Conservation (phyloP, 1,140 invertebrate genomes). For the Drosophila micromelanica region DNA sequence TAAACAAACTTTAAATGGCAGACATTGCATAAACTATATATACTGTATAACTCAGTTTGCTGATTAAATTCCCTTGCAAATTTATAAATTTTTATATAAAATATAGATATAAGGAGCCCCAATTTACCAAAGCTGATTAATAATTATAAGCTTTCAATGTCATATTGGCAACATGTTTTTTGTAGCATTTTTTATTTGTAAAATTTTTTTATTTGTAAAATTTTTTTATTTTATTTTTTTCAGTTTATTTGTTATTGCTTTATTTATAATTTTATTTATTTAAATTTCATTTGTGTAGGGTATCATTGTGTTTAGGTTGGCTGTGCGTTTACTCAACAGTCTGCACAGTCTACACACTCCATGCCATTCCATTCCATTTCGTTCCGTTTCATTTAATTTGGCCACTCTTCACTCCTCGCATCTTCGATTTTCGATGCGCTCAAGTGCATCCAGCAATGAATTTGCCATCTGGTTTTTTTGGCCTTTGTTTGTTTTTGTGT, state of each 20-base stretch:
- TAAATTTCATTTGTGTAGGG: neutral
- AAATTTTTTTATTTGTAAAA: too few relatives aligned
- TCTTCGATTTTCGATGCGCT: slow-evolving; percentile 23
- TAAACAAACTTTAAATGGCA: too few relatives aligned
- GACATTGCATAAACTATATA: too few relatives aligned
- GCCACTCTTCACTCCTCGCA: neutral
- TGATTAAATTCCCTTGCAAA: too few relatives aligned
- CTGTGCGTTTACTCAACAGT: neutral
- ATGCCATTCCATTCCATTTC: slow-evolving; percentile 10
- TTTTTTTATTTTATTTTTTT: too few relatives aligned
- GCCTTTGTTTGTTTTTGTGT: slow-evolving; percentile 1
- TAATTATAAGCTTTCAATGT: too few relatives aligned
- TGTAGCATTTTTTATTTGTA: too few relatives aligned
- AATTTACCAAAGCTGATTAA: too few relatives aligned
- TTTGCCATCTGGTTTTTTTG: slow-evolving; percentile 11
- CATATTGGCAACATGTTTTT: too few relatives aligned
- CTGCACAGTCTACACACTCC: neutral
- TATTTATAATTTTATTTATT: neutral
- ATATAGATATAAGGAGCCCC: neutral
- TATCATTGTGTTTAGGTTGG: slow-evolving; percentile 14
- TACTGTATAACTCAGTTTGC: too few relatives aligned
- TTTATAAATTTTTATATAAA: too few relatives aligned
- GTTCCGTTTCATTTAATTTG: neutral
- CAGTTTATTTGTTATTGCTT: too few relatives aligned
- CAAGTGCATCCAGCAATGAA: slow-evolving; percentile 25